A percentile compares a stretch with the other conserved stretches of the same genome.
Conservation (phyloP, 2,797 vertebrate genomes). For the Malacoraja senta region DNA sequence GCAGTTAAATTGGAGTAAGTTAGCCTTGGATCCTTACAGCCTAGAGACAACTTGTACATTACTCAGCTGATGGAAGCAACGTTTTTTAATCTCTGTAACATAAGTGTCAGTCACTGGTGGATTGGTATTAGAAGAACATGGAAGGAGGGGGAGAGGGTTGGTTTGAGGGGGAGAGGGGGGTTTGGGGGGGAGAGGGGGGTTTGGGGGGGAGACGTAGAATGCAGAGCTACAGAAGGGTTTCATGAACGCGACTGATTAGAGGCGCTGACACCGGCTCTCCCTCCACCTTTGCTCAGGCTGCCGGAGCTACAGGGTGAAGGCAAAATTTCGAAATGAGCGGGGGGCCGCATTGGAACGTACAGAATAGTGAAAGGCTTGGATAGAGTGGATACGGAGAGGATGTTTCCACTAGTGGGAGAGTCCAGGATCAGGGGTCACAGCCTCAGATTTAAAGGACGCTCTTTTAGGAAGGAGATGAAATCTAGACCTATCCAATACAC, state of each 20-base stretch:
- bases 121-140: slow-evolving; percentile 37
- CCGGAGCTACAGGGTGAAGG: slow-evolving; percentile 41
- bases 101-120: slow-evolving; percentile 52
- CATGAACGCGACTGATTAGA: not conserved
- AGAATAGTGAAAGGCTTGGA: too few species aligned
- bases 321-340: slow-evolving; percentile 42
- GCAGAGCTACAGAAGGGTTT: not conserved
- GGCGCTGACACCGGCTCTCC: slow-evolving; percentile 51
- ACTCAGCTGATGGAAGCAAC: slow-evolving; percentile 41
- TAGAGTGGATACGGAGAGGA: too few species aligned
- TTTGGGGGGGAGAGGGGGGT: not conserved
- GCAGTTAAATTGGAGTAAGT: slow-evolving; percentile 12
- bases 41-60: slow-evolving; percentile 15
- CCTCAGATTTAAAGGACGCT: too few species aligned
- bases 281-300: slow-evolving; percentile 47
- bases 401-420: too few species aligned
- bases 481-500: too few species aligned
- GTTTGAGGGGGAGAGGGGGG: slow-evolving; percentile 11
- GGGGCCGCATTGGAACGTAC: too few species aligned
- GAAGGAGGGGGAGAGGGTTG: not conserved
- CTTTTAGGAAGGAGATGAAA: too few species aligned
- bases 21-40: not conserved
- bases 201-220: slow-evolving; percentile 12
- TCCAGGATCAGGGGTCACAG: too few species aligned
- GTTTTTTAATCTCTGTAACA: slow-evolving; percentile 48